Conservation (phyloP, 2,797 vertebrate species). For the Oryzias sinensis region DNA sequence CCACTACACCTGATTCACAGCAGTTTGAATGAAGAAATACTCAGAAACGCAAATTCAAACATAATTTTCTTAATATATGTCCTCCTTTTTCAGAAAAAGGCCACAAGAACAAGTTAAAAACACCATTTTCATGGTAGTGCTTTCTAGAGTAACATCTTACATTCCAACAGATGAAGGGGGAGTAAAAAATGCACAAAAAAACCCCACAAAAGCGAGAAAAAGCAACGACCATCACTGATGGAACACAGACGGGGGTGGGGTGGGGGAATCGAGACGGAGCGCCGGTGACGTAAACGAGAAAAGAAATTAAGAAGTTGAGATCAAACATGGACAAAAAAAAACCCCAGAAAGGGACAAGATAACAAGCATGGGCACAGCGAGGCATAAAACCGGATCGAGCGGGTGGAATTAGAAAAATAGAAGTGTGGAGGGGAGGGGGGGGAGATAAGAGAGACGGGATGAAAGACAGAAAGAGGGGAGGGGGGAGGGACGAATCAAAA, state of each 20-base stretch:
- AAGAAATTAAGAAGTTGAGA: slow-evolving; percentile 75
- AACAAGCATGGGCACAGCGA: slow-evolving; percentile 62
- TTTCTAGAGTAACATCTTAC: too few relatives aligned
- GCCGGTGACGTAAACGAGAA: slow-evolving; percentile 53
- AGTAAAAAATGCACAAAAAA: slow-evolving; percentile 13
- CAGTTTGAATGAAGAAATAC: too few relatives aligned
- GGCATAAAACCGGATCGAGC: slow-evolving; percentile 66
- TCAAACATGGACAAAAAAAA: slow-evolving; percentile 49
- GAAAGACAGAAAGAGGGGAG: slow-evolving; percentile 42
- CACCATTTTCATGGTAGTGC: too few relatives aligned
- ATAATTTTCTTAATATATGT: too few relatives aligned
- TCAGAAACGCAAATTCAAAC: too few relatives aligned
- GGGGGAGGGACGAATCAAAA: slow-evolving; percentile 39
- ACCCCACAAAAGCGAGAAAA: slow-evolving; percentile 3
- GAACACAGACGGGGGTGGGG: slow-evolving; percentile 5
- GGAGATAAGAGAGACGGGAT: slow-evolving; percentile 58
- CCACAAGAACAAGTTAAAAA: too few relatives aligned
- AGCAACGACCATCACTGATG: slow-evolving; percentile 15
- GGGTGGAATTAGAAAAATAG: slow-evolving; percentile 68
- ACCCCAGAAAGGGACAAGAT: slow-evolving; percentile 51
- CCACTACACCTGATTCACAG: too few relatives aligned
- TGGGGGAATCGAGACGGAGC: slow-evolving; percentile 28
- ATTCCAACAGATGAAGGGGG: background rate
- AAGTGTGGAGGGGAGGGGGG: slow-evolving; percentile 20
- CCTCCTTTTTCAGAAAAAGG: too few relatives aligned